Evolutionary conservation across 1,140 invertebrate species (phyloP), one percentile per base, ranked within the genome.

Genomic region (Papilio dardanus): DNA sequence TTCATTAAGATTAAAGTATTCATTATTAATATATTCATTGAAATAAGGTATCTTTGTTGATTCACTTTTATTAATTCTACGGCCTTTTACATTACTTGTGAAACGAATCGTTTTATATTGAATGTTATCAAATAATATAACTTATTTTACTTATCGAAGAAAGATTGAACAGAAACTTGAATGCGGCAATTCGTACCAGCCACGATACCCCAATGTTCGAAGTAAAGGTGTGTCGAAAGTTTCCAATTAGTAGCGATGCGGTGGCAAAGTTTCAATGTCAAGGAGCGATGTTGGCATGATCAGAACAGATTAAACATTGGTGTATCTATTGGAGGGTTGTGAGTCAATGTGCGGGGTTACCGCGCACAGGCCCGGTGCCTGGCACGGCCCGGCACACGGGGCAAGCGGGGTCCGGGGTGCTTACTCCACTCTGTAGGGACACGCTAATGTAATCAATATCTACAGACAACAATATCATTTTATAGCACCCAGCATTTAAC

Each of bases 391-490:
- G n/a, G n/a, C n/a, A n/a, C n/a, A n/a, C n/a, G n/a, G n/a, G n/a
- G n/a, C n/a, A n/a, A n/a, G n/a, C n/a, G n/a, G n/a, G n/a, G n/a
- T n/a, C n/a, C n/a, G 8, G 33, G 78, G 82, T 76, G 73, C 79
- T 77, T 77, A 83, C 80, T 80, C 80, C 78, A 74, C 78, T 76
- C 86, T 75, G 86, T 81, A 86, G 84, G 81, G 81, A 86, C 83
- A 88, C 86, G 89, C 86, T 88, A 88, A 85, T 82, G 85, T 79
- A 93, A 93, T 93, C 91, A 89, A 93, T 92, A 88, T 79, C 75
- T 80, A 76, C 77, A 81, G 74, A 81, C 78, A 81, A 85, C 83
- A 85, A 86, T 83, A 83, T 24, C 77, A 74, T 78, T 75, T 68
- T 74, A 68, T 65, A 71, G 19, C 31, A 28, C 28, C 35, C n/a